Conservation (phyloP, 2,113 vertebrate genomes). For the Indicator indicator region DNA sequence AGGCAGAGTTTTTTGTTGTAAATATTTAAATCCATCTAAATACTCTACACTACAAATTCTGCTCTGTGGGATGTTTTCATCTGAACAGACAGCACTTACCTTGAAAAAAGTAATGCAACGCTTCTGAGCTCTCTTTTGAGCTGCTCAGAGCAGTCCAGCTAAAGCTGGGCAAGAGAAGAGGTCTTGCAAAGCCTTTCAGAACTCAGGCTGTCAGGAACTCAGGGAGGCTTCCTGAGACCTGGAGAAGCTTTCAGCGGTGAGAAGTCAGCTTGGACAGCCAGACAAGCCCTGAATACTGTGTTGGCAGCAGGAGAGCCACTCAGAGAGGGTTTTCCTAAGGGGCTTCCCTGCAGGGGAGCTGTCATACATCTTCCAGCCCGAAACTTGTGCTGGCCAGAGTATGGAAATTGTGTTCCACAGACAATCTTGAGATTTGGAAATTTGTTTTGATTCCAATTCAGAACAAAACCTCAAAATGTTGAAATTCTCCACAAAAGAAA, state of each 20-base stretch:
- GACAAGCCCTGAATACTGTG: background rate
- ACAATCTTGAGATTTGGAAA: conserved; percentile 70
- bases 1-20: background rate
- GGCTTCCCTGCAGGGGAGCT: conserved; percentile 39
- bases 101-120: background rate
- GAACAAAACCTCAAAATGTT: conserved; percentile 70
- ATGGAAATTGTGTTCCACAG: conserved; percentile 66
- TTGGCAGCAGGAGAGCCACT: conserved; percentile 22
- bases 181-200: background rate
- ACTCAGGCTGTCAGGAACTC: background rate
- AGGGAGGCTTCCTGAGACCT: background rate
- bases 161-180: background rate
- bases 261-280: background rate
- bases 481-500: conserved; percentile 66
- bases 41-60: background rate
- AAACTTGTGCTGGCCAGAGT: conserved; percentile 40
- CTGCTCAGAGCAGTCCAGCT: background rate
- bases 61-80: background rate
- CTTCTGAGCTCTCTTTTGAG: background rate
- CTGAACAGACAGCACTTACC: background rate
- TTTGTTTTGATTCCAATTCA: conserved; percentile 67
- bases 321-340: conserved; percentile 44
- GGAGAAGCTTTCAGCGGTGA: background rate
- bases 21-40: background rate
- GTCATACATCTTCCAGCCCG: conserved; percentile 26